Percentiles rank a stretch among this genome's conserved stretches.
These are phyloP conservation scores for Hirtodrosophila cameraria DNA, from an alignment of 2,888 invertebrate genomes.

Conservation along the genomic window DNA sequence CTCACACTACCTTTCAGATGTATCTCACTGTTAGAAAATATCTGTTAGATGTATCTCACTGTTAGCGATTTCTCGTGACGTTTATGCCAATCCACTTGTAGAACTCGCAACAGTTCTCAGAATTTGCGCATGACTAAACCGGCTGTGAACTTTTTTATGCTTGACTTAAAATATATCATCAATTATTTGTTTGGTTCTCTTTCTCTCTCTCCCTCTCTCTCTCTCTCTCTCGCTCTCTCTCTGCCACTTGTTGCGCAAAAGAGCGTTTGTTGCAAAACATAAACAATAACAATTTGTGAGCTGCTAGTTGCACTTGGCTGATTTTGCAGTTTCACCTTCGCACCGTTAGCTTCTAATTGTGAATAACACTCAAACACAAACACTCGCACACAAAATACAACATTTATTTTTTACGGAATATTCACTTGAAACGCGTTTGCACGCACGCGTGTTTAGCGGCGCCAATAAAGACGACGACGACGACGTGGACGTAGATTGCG, in stretches of 20 bases:
- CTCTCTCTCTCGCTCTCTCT: too few relatives aligned
- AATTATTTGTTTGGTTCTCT: conserved; percentile 10
- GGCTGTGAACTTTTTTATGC: conserved; percentile 45
- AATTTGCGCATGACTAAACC: conserved; percentile 55
- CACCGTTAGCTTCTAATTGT: conserved; percentile 74
- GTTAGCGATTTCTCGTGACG: conserved; percentile 29
- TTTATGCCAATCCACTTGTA: conserved; percentile 43
- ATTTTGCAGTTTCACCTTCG: conserved; percentile 74
- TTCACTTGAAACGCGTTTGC: conserved; percentile 39
- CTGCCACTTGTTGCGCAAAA: too few relatives aligned
- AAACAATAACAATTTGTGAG: conserved; percentile 24
- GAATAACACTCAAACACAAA: conserved; percentile 40
- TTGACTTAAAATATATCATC: conserved; percentile 2
- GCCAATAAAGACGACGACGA: conserved; percentile 18
- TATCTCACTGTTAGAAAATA: conserved; percentile 16
- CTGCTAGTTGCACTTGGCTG: conserved; percentile 34
- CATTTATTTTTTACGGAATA: conserved; percentile 7
- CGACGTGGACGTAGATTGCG: conserved; percentile 6
- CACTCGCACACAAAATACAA: conserved; percentile 32
- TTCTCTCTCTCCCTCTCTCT: too few relatives aligned
- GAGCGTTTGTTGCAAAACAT: conserved; percentile 16
- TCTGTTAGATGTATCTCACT: conserved; percentile 15
- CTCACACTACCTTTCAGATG: background rate
- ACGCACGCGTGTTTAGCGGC: conserved; percentile 52
- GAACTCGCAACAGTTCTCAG: conserved; percentile 33